Evolutionary conservation across 2,888 invertebrate genomes (phyloP).

Genomic region (Thera britannica): DNA sequence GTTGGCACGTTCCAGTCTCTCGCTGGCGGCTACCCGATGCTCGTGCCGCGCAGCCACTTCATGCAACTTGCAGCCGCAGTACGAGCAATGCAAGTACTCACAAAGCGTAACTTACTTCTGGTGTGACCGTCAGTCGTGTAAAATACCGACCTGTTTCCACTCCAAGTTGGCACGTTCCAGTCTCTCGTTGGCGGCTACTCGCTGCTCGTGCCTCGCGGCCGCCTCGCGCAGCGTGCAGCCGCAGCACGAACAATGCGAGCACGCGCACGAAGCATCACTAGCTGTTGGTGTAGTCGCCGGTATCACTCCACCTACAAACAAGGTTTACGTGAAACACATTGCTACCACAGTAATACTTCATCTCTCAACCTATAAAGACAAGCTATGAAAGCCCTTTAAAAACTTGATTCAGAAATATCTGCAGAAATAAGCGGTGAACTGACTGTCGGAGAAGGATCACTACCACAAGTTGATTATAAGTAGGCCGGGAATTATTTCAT

Average conservation of each 20-base stretch:
- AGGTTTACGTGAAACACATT: no score
- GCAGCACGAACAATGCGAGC: slow-evolving; percentile 70
- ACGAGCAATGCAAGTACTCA: slow-evolving; percentile 65
- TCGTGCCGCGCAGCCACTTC: slow-evolving; percentile 87
- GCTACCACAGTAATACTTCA: no score
- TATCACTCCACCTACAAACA: slow-evolving; percentile 26
- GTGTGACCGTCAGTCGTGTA: slow-evolving; percentile 1
- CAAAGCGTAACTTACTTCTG: slow-evolving; percentile 41
- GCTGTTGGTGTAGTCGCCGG: slow-evolving; percentile 11
- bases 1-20: slow-evolving; percentile 91
- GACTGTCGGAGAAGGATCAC: no score
- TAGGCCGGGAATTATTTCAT: no score
- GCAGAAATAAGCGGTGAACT: no score
- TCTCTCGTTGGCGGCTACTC: slow-evolving; percentile 91
- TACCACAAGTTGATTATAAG: no score
- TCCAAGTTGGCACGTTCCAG: slow-evolving; percentile 92
- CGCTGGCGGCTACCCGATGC: slow-evolving; percentile 90
- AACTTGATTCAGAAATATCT: no score
- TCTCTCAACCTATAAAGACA: no score
- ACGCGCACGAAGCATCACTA: slow-evolving; percentile 53
- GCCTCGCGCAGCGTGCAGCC: slow-evolving; percentile 88
- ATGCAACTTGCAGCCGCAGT: slow-evolving; percentile 67
- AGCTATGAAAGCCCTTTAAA: no score
- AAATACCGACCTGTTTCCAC: slow-evolving; percentile 87
- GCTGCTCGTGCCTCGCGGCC: slow-evolving; percentile 91